These are phyloP conservation scores for Gorsachius goisagi DNA, from an alignment of 2,113 vertebrate genomes.

Conservation along the genomic window DNA sequence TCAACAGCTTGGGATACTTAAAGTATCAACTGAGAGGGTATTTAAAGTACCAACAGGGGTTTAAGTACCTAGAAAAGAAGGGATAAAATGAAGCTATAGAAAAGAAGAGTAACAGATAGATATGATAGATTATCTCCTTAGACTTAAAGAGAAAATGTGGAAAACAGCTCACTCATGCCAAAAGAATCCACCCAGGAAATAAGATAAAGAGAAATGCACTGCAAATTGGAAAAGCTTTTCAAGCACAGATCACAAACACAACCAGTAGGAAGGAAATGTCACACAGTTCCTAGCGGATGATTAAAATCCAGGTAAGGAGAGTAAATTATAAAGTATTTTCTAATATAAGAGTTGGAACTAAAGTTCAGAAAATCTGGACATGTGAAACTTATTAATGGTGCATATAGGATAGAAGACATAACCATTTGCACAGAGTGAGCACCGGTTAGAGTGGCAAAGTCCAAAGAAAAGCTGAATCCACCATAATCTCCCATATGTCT, in stretches of 20 bases:
- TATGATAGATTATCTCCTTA: neutral
- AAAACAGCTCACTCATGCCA: neutral
- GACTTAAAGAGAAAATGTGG: neutral
- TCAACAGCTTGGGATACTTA: neutral
- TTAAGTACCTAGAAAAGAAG: neutral
- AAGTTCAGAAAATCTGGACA: neutral
- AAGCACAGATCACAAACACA: neutral
- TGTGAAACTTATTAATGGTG: neutral
- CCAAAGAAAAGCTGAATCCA: neutral
- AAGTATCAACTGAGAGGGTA: neutral
- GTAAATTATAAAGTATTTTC: neutral
- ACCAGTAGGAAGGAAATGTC: neutral
- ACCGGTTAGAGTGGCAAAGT: neutral
- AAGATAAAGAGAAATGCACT: constrained; percentile 12
- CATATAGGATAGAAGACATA: neutral
- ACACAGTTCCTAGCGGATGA: neutral
- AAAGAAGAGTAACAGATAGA: neutral
- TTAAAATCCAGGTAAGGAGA: constrained; percentile 3
- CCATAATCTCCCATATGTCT: neutral
- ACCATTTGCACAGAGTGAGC: neutral
- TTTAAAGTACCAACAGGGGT: neutral
- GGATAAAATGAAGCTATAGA: neutral
- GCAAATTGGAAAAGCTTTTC: constrained; percentile 5
- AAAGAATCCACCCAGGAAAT: constrained; percentile 11
- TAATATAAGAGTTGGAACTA: neutral